Conservation (phyloP, 2,888 invertebrate genomes). For the Lucinisca nassula region DNA sequence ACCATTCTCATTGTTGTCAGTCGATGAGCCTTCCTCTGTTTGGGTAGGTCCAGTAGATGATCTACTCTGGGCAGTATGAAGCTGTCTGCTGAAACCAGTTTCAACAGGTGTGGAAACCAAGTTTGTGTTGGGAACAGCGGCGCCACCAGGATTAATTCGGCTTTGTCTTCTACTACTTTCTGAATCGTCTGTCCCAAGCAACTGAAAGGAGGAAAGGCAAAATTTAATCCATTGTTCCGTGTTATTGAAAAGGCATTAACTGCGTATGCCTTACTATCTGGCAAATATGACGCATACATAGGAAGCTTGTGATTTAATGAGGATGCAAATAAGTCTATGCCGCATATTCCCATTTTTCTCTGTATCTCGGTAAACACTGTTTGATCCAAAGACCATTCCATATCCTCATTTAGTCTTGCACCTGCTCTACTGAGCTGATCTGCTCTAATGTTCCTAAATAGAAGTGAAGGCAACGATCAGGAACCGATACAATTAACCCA, state of each 20-base stretch:
- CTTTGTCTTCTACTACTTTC: background rate
- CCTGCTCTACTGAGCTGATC: background rate
- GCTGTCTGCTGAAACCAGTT: background rate
- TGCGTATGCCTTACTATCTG: background rate
- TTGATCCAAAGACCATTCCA: background rate
- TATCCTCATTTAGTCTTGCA: background rate
- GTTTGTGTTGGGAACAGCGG: background rate
- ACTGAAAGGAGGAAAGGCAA: constrained; percentile 7
- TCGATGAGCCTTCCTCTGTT: background rate
- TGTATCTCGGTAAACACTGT: background rate
- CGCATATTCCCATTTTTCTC: background rate
- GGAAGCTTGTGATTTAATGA: background rate
- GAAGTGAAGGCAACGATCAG: too few relatives aligned
- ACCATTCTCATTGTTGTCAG: background rate
- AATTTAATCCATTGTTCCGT: background rate
- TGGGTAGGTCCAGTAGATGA: background rate
- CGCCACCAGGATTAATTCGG: background rate
- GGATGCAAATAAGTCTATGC: background rate
- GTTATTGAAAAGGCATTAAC: background rate
- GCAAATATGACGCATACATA: background rate
- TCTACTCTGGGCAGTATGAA: background rate
- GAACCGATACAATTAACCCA: too few relatives aligned
- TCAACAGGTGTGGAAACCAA: background rate
- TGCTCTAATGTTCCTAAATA: background rate
- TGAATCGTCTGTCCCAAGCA: background rate